These are phyloP conservation scores for Apodemia duryi DNA, from an alignment of 2,888 invertebrate genomes.

Conservation along the genomic window DNA sequence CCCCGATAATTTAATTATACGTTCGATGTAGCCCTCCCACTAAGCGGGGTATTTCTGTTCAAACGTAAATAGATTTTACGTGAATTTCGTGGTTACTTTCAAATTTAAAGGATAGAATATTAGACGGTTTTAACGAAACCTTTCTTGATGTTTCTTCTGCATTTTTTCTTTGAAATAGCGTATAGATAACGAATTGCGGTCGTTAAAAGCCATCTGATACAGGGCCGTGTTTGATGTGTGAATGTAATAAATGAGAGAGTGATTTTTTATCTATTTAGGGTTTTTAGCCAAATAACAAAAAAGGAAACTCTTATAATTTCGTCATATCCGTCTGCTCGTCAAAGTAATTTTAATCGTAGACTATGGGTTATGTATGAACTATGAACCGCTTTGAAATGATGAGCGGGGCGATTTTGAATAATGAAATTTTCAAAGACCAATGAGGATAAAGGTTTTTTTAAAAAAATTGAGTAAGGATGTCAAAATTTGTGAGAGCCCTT, in stretches of 20 bases:
- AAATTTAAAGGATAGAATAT: not conserved
- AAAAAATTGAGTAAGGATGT: no score
- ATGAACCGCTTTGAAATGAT: no score
- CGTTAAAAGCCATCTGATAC: not conserved
- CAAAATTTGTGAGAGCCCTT: no score
- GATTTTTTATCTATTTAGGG: not conserved
- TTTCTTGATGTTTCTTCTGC: no score
- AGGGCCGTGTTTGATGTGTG: not conserved
- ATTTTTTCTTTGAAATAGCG: not conserved
- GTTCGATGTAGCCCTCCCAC: slow-evolving; percentile 31
- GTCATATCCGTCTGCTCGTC: no score
- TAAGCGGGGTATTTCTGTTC: slow-evolving; percentile 27
- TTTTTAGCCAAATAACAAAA: not conserved
- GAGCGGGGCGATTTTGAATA: no score
- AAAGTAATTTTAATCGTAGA: no score
- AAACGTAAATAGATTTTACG: slow-evolving; percentile 20
- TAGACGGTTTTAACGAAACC: not conserved
- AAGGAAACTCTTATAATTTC: no score
- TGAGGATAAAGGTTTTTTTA: no score
- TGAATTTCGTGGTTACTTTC: slow-evolving; percentile 20
- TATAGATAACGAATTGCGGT: not conserved
- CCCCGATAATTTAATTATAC: slow-evolving; percentile 29
- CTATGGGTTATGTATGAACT: no score
- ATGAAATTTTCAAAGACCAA: no score
- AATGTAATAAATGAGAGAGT: not conserved